Evolutionary conservation across 2,797 vertebrate species (phyloP).

Genomic region (Aerospiza tachiro): DNA sequence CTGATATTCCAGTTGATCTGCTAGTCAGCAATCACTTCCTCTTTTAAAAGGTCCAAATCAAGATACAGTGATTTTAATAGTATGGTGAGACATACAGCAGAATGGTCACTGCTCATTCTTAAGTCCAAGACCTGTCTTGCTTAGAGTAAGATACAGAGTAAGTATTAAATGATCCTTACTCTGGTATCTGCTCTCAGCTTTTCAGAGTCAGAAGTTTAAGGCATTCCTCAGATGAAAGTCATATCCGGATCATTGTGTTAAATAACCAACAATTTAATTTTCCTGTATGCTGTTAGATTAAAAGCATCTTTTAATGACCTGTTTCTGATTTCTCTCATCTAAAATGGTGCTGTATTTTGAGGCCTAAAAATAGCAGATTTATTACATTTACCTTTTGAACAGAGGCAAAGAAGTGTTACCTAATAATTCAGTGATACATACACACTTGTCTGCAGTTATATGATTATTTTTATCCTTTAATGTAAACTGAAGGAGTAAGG

Average conservation of each 20-base stretch:
- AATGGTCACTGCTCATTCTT: neutral
- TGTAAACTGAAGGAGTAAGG: constrained; percentile 28
- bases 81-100: neutral
- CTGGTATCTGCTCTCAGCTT: neutral
- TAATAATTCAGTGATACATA: constrained; percentile 45
- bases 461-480: constrained; percentile 41
- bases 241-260: neutral
- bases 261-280: neutral
- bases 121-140: neutral
- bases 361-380: constrained; percentile 8
- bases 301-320: constrained; percentile 29
- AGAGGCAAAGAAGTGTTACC: constrained; percentile 44
- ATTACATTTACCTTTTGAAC: constrained; percentile 37
- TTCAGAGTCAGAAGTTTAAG: constrained; percentile 26
- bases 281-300: constrained; percentile 3
- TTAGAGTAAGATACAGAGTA: neutral
- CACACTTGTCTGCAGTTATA: neutral
- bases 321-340: constrained; percentile 35
- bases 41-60: neutral
- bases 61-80: neutral
- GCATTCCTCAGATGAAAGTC: constrained; percentile 8
- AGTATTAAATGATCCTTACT: neutral
- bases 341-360: neutral
- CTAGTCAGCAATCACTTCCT: neutral
- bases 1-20: neutral